Evolutionary conservation across 1,140 invertebrate species (phyloP).

Genomic region (Marisa cornuarietis): DNA sequence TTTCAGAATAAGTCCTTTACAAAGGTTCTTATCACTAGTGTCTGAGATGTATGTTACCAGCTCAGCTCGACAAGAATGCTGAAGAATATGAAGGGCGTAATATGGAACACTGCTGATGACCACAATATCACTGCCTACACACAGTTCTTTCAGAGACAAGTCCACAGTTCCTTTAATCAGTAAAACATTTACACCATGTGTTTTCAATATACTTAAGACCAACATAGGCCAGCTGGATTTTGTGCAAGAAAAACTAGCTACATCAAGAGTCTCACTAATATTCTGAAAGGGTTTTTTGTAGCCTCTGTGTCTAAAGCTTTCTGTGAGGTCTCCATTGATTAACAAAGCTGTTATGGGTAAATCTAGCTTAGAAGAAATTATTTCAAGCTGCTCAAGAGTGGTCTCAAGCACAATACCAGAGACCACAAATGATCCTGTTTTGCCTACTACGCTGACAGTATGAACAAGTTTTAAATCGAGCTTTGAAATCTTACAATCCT

Average conservation of each 20-base stretch:
- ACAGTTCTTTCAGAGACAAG: not conserved
- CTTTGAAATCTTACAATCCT: not conserved
- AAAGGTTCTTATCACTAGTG: not conserved
- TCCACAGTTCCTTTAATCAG: constrained; percentile 9
- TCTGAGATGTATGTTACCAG: constrained; percentile 10
- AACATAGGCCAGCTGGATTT: constrained; percentile 3
- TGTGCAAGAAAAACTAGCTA: not conserved
- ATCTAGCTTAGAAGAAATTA: not conserved
- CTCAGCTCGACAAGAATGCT: not conserved
- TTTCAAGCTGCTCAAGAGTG: not conserved
- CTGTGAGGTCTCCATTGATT: constrained; percentile 17
- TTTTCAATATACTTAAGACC: constrained; percentile 2
- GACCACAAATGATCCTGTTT: not conserved
- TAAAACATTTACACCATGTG: not conserved
- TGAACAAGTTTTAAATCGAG: not conserved
- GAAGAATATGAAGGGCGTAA: not conserved
- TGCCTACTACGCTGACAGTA: not conserved
- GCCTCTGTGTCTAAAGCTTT: constrained; percentile 9
- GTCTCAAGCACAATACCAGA: constrained; percentile 1
- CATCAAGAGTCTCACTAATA: not conserved
- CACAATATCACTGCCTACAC: constrained; percentile 1
- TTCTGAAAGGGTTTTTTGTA: not conserved
- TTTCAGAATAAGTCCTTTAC: not conserved
- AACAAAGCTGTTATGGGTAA: not conserved
- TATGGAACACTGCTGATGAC: not conserved